phyloP scores from a whole-genome alignment of 2,888 invertebrate species.

The Aphrophora alni region DNA sequence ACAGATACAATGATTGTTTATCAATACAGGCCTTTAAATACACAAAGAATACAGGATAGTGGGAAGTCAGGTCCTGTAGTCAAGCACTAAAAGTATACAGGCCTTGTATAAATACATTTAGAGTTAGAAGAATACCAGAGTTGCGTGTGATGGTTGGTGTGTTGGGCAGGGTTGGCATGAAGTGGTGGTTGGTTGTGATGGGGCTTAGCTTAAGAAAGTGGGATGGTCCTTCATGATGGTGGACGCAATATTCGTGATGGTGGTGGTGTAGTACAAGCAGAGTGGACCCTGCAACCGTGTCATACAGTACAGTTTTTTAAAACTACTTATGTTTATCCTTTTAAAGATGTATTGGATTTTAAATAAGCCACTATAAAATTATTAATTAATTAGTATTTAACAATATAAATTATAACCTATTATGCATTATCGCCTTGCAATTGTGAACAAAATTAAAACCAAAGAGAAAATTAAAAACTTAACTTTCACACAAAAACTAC shows the following conservation, averaged over 20 bases:
- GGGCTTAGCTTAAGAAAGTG: neutral
- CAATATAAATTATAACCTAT: no score
- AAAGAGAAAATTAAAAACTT: no score
- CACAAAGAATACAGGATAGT: neutral
- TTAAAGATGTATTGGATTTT: neutral
- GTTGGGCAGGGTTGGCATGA: slow-evolving; percentile 44
- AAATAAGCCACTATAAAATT: neutral
- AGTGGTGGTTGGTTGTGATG: slow-evolving; percentile 29
- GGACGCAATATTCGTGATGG: slow-evolving; percentile 37
- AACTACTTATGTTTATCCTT: neutral
- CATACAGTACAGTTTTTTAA: neutral
- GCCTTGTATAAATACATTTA: slow-evolving; percentile 21
- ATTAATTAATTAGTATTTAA: no score
- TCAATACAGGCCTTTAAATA: neutral
- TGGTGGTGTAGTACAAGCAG: slow-evolving; percentile 41
- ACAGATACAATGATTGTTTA: neutral
- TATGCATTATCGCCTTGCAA: no score
- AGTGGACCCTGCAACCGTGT: slow-evolving; percentile 39
- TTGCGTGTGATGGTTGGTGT: slow-evolving; percentile 43
- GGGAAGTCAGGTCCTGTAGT: neutral
- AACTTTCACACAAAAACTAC: no score
- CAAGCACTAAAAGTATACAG: neutral
- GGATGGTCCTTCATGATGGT: slow-evolving; percentile 37
- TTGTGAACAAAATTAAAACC: no score
- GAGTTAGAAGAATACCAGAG: slow-evolving; percentile 38